Conservation (phyloP, 2,888 invertebrate genomes). For the Resseliella maxima region DNA sequence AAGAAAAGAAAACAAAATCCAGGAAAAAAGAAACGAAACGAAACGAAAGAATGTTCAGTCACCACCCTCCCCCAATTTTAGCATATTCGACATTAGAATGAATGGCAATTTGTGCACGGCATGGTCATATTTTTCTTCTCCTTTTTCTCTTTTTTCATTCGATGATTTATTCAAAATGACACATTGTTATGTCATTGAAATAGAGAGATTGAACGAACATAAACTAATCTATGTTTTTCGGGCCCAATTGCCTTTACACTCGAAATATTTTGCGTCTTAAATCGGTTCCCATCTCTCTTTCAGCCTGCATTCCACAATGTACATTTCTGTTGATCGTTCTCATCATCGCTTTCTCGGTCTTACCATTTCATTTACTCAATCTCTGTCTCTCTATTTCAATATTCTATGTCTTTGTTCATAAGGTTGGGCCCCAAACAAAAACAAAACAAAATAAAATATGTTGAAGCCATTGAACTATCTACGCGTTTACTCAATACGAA, state of each 20-base stretch:
- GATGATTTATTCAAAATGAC: background rate
- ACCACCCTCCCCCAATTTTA: background rate
- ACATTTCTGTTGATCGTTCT: too few species aligned
- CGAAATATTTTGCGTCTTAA: background rate
- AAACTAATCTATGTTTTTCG: background rate
- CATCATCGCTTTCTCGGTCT: too few species aligned
- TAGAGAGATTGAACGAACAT: background rate
- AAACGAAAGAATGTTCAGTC: too few species aligned
- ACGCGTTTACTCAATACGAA: too few species aligned
- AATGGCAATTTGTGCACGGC: background rate
- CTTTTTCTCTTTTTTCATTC: background rate
- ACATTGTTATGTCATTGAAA: constrained; percentile 2
- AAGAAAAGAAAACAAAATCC: background rate
- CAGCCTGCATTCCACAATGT: background rate
- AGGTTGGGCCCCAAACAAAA: too few species aligned
- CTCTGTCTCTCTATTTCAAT: too few species aligned
- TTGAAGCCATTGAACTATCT: too few species aligned
- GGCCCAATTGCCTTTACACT: background rate
- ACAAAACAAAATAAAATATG: too few species aligned
- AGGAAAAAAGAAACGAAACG: background rate
- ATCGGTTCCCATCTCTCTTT: background rate
- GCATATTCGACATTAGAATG: too few species aligned
- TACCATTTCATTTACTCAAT: too few species aligned
- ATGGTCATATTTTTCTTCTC: too few species aligned
- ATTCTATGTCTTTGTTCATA: too few species aligned